Evolutionary conservation across 2,797 vertebrate genomes (phyloP), one percentile per base, ranked within the genome.

Genomic region (Pipistrellus pygmaeus): DNA sequence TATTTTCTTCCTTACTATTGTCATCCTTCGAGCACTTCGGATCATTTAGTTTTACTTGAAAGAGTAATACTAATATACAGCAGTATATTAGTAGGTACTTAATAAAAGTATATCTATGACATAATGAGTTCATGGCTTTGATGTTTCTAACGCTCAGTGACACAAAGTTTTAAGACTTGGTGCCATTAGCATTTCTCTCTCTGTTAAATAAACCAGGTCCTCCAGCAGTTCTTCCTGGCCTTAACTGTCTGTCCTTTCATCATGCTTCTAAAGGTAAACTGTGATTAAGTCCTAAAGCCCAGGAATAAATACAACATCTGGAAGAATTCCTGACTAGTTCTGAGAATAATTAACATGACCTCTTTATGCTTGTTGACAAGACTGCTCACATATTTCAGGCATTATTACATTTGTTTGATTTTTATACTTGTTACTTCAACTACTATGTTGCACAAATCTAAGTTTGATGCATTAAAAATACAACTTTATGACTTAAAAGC

Each of bases 361-460:
- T 90, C n/a, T 93, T 46, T n/a, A 86, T 78, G 80, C 1, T 73
- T 80, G 46, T 72, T 85, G 66, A 87, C 44, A 77, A 77, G 53
- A 83, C 71, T 64, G 35, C 77, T 83, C 30, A 77, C 15, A 66
- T 93, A 87, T 86, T 41, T 83, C n/a, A 73, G n/a, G n/a, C 21
- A 92, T 32, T 82, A 82, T 62, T 76, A 53, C 21, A 71, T 46
- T 86, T 71, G 44, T 77, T 77, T 71, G 44, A 38, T 82, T 82
- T 89, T 89, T 48, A 72, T 32, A 17, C 13, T 5, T 95, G 25
- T 71, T 53, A 35, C 73, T 73, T 81, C 48, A 86, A 30, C 32
- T 51, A 32, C 14, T 46, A 35, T 51, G 80, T 68, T 85, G 68
- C 66, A 51, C 66, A 80, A 69, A 88, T 48, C 18, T 75, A 76